Evolutionary conservation across 2,797 vertebrate genomes (phyloP).

Genomic region (Galago senegalensis): DNA sequence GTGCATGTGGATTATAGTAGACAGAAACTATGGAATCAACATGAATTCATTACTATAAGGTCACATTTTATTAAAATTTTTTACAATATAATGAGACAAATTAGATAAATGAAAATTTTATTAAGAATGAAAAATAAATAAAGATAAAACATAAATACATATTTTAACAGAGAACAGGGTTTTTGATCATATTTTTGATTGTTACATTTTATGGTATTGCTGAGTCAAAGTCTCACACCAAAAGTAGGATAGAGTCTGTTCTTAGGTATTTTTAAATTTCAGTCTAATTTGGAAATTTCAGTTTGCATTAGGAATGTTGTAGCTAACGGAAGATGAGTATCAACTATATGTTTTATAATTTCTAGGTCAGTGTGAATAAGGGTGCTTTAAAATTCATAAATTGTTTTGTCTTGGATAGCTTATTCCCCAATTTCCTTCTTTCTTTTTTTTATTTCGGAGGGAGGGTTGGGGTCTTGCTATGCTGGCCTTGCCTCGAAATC

Average conservation of each 20-base stretch:
- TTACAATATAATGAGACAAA: not conserved
- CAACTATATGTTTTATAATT: not conserved
- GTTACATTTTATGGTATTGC: not conserved
- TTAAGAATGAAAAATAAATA: not conserved
- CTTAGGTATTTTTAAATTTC: not conserved
- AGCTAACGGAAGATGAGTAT: not conserved
- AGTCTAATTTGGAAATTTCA: not conserved
- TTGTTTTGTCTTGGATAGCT: not conserved
- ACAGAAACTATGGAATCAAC: not conserved
- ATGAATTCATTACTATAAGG: not conserved
- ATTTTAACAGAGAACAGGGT: not conserved
- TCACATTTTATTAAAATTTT: constrained; percentile 8
- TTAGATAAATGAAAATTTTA: constrained; percentile 10
- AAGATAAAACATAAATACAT: not conserved
- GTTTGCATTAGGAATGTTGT: not conserved
- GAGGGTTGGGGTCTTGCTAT: not conserved
- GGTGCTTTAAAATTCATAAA: constrained; percentile 18
- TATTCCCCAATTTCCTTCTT: not conserved
- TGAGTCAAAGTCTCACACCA: not conserved
- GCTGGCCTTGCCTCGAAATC: not conserved
- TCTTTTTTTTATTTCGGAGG: no score
- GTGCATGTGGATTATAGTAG: not conserved
- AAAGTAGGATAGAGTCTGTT: not conserved
- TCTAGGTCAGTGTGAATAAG: not conserved
- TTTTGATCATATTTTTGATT: not conserved